A percentile compares a stretch with the other conserved stretches of the same genome.
These are phyloP conservation scores for Cyrtorhinus lividipennis DNA, from an alignment of 1,140 invertebrate species.

Conservation along the genomic window DNA sequence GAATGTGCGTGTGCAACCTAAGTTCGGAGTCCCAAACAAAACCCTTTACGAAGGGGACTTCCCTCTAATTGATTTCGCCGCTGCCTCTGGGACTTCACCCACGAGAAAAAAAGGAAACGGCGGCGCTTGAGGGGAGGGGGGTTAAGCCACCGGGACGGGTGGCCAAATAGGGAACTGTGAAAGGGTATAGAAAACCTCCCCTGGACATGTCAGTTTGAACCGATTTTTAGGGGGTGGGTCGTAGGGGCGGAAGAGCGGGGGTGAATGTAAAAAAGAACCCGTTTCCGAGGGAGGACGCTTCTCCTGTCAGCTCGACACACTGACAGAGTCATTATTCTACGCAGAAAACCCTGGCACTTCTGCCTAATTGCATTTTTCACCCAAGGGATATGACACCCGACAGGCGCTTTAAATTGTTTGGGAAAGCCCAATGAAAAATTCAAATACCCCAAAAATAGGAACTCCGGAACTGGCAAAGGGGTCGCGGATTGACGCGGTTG, in stretches of 20 bases:
- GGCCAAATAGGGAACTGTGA: too few relatives aligned
- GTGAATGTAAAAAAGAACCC: not conserved
- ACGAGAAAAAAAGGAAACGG: too few relatives aligned
- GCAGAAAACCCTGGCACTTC: constrained; percentile 2
- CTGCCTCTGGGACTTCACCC: not conserved
- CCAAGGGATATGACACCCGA: constrained; percentile 11
- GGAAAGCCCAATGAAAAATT: constrained; percentile 10
- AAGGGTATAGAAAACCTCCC: too few relatives aligned
- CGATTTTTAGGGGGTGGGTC: not conserved
- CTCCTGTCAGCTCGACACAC: constrained; percentile 3
- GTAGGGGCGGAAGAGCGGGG: not conserved
- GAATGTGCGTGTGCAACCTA: not conserved
- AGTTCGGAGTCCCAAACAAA: constrained; percentile 27
- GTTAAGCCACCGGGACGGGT: too few relatives aligned
- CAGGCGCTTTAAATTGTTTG: constrained; percentile 13
- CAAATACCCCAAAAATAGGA: not conserved
- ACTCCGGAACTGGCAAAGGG: too few relatives aligned
- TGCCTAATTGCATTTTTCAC: constrained; percentile 13
- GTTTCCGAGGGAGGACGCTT: not conserved
- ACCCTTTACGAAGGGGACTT: too few relatives aligned
- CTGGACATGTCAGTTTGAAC: not conserved
- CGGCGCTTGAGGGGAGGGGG: too few relatives aligned
- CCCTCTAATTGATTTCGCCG: not conserved
- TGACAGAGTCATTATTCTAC: constrained; percentile 12
- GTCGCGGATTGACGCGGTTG: too few relatives aligned